These are phyloP conservation scores for Rhamphomyia laevipes DNA, from an alignment of 2,888 invertebrate genomes.

Conservation along the genomic window DNA sequence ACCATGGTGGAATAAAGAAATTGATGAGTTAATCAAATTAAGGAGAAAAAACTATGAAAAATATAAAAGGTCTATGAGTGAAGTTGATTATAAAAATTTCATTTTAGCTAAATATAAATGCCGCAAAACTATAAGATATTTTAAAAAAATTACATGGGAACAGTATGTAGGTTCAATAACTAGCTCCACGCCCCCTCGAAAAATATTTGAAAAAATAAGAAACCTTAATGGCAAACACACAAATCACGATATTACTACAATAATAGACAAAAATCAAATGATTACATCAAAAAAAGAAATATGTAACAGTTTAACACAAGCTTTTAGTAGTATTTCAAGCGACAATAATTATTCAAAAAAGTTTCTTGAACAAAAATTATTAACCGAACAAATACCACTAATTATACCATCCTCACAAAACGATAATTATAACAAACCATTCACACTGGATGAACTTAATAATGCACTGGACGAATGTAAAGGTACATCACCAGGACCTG, in stretches of 20 bases:
- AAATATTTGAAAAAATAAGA: too few species aligned
- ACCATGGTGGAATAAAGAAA: background rate
- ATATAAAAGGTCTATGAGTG: background rate
- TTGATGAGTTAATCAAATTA: background rate
- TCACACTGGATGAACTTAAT: background rate
- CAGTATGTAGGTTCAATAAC: too few species aligned
- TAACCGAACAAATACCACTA: background rate
- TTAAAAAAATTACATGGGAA: background rate
- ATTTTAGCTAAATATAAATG: background rate
- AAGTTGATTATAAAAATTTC: background rate
- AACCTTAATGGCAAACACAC: too few species aligned
- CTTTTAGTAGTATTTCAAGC: background rate
- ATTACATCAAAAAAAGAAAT: background rate
- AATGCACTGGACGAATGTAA: background rate
- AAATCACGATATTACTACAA: too few species aligned
- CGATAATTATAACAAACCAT: background rate
- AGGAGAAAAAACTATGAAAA: background rate
- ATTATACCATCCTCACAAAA: background rate
- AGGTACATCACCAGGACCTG: too few species aligned
- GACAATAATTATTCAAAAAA: background rate
- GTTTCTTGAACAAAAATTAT: background rate
- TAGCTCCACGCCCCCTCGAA: too few species aligned
- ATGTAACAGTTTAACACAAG: background rate
- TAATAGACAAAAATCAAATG: too few species aligned
- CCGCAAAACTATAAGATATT: background rate